Evolutionary conservation across 1,140 invertebrate genomes (phyloP), one percentile per base, ranked within the genome.

Genomic region (Hermetia illucens): DNA sequence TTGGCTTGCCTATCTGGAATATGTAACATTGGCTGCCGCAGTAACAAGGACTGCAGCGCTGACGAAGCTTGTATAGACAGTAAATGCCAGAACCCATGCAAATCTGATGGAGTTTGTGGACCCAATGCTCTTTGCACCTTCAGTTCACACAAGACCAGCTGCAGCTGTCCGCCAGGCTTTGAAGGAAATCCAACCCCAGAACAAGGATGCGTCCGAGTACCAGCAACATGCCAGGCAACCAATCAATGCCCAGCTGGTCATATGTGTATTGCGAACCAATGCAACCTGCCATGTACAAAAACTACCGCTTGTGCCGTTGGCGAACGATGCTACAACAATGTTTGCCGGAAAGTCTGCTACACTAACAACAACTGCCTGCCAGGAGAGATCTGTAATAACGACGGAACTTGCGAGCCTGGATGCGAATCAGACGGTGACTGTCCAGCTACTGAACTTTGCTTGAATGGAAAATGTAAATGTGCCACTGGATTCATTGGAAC

Each of bases 101-200:
- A 74, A 33, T 69, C 66, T 16, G 72, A 75, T 48, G 77, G 76
- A 37, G 72, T 77, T 5, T 92, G 87, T 58, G 87, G 87, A 10
- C 75, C 82, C 2, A 92, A 92, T 60, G 81, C 85, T 5, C 65
- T 82, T 19, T 91, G 86, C 53, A 73, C 67, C 31, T 79, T 78
- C 47, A 51, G 70, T 13, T 70, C 83, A 48, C 82, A 86, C 48
- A 66, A 64, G 13, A 76, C 75, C 2, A 63, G 69, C 17, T 92
- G 88, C 54, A 69, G 70, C 33, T 92, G 88, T 53, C 84, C 85
- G 1, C 53, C 71, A 21, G 82, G 83, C 21, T 91, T 91, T 53
- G 75, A 82, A 54, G 84, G 82, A 4, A 84, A 81, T 48, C 86
- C 85, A n/a, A 82, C 77, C n/a, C 75, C 88, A 3, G 71, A 88